phyloP scores from a whole-genome alignment of 2,888 invertebrate genomes.

The Amphimallon solstitiale region DNA sequence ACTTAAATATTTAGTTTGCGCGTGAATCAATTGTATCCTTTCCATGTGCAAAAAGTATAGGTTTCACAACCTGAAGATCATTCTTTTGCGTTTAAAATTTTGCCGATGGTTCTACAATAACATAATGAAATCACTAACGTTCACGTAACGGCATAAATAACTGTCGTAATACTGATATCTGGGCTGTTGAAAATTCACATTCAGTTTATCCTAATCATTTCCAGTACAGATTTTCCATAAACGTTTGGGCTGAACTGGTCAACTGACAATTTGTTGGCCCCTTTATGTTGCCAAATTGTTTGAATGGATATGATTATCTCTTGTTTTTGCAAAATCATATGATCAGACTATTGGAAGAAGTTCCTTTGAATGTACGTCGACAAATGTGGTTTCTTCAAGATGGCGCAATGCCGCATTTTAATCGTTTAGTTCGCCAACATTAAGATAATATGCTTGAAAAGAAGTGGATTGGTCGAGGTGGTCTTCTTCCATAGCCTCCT shows the following conservation, averaged over 20 bases:
- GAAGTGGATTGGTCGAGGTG: no score
- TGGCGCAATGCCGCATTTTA: neutral
- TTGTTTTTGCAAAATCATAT: neutral
- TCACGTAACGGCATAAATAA: conserved; percentile 7
- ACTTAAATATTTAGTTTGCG: neutral
- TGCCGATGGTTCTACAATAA: neutral
- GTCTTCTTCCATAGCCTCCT: no score
- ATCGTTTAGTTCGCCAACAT: conserved; percentile 2
- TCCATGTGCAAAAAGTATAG: neutral
- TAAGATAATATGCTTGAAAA: neutral
- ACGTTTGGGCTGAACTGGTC: conserved; percentile 28
- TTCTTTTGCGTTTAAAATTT: neutral
- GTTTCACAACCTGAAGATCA: neutral
- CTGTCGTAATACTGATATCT: conserved; percentile 19
- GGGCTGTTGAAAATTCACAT: conserved; percentile 25
- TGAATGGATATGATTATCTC: no score
- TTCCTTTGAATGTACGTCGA: conserved; percentile 10
- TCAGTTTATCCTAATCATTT: conserved; percentile 21
- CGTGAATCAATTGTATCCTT: neutral
- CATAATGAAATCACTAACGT: no score
- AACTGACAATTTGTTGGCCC: conserved; percentile 8
- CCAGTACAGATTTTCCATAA: conserved; percentile 24
- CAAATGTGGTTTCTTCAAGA: conserved; percentile 15
- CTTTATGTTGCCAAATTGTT: neutral
- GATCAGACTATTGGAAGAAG: neutral